Evolutionary conservation across 30 jellyfish, hydroid and myxozoan species (phyloP).

Genomic region (Aurelia aurita): DNA sequence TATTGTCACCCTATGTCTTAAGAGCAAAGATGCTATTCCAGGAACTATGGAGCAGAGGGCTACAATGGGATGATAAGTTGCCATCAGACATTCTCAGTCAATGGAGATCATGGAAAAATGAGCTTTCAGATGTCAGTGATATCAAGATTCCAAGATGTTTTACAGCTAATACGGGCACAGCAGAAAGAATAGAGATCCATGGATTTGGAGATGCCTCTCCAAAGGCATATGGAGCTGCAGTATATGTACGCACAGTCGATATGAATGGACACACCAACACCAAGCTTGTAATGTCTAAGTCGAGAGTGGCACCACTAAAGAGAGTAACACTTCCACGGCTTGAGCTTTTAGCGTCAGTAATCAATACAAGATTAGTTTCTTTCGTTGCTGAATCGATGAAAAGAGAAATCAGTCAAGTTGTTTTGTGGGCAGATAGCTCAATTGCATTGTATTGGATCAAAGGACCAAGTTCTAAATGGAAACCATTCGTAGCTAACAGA

Average conservation of each 20-base stretch:
- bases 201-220: conserved; percentile 49
- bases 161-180: background rate
- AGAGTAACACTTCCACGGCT: background rate
- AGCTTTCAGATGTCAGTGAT: background rate
- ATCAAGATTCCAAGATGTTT: conserved; percentile 19
- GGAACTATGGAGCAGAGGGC: background rate
- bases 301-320: conserved; percentile 10
- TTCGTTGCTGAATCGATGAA: too few relatives aligned
- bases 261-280: background rate
- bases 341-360: background rate
- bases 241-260: background rate
- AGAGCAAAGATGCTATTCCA: conserved; percentile 16
- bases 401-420: too few relatives aligned
- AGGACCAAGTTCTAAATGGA: too few relatives aligned
- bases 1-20: conserved; percentile 12
- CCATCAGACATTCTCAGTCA: background rate
- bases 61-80: too few relatives aligned
- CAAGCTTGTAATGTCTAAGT: background rate
- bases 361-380: background rate
- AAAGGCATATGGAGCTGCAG: conserved; percentile 35
- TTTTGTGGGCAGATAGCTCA: too few relatives aligned
- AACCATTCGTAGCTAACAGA: too few relatives aligned
- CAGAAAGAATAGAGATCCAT: conserved; percentile 7
- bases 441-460: too few relatives aligned
- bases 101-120: conserved; percentile 16